These are phyloP conservation scores for Tetramorium simillimum DNA, from an alignment of 1,140 invertebrate genomes.

Conservation along the genomic window DNA sequence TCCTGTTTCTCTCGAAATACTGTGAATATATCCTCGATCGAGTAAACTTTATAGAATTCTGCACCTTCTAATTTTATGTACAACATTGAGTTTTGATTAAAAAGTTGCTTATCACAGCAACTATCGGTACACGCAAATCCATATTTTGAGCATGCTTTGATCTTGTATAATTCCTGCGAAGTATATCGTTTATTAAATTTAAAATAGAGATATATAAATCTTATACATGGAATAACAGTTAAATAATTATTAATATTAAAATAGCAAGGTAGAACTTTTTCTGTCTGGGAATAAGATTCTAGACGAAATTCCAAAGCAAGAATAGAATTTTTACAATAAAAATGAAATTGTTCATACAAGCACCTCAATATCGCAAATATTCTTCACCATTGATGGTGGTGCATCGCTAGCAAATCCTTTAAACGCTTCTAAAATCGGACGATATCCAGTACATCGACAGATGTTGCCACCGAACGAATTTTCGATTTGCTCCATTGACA, in stretches of 20 bases:
- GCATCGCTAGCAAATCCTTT: constrained; percentile 90
- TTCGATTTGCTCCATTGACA: no score
- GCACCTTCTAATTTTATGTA: constrained; percentile 75
- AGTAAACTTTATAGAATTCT: constrained; percentile 86
- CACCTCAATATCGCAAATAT: constrained; percentile 88
- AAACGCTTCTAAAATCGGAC: constrained; percentile 93
- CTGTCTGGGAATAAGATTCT: no score
- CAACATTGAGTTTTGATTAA: constrained; percentile 9
- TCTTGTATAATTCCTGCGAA: constrained; percentile 80
- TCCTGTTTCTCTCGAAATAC: constrained; percentile 84
- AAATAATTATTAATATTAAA: no score
- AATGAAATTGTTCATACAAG: no score
- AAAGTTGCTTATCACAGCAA: constrained; percentile 59
- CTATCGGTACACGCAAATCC: constrained; percentile 73
- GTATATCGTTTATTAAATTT: no score
- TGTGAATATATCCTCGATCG: constrained; percentile 86
- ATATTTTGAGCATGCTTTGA: constrained; percentile 79
- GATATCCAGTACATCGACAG: constrained; percentile 87
- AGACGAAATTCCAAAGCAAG: no score
- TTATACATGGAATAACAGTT: no score
- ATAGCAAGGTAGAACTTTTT: no score
- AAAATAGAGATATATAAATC: no score
- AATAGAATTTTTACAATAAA: no score
- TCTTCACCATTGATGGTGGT: constrained; percentile 81
- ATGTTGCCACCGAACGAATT: no score